Base-by-base conservation (phyloP, 2,113 vertebrate genomes). In the Steatornis caripensis region DNA sequence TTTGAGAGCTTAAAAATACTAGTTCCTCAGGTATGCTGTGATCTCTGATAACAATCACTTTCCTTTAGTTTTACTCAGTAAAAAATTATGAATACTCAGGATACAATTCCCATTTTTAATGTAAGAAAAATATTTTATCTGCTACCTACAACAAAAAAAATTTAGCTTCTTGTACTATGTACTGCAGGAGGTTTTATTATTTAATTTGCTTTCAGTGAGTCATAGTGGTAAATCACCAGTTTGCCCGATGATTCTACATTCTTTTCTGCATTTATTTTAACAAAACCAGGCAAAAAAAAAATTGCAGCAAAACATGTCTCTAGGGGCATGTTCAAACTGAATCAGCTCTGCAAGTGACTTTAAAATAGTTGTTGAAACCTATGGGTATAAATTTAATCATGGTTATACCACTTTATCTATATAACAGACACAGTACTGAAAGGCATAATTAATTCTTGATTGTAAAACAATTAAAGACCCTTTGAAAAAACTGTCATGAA, bases 401-500 rank as follows among this genome's bases (percentile, higher is more conserved):
- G 4, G 1, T 84, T 82, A 11, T 17, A 76, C 36, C 18, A 39
- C 57, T 91, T 82, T 54, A 51, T 78, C 43, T 78, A 9, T 70
- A 32, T 75, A 84, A 36, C 20, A 66, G 26, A 58, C 45, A 39
- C 15, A 41, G 15, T 49, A 88, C 49, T 65, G 48, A 92, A 91
- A 91, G 18, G 7, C 30, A 95, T 95, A 72, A 91, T 96, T 91
- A 91, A 88, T 89, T 94, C 41, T 81, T 81, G 36, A 60, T 32
- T 57, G 15, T 70, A 58, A 92, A 97, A 80, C 27, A 64, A 12
- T 87, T 64, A 87, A 69, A 24, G 9, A 93, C 10, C 4, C 51
- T 91, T 79, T 55, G n/a, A 75, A 94, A 85, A 94, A 92, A 72
- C 12, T 89, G 22, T 6, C 60, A 27, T 58, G 22, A 10, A 46